phyloP scores from a whole-genome alignment of 2,113 vertebrate genomes.

The Eira barbara region DNA sequence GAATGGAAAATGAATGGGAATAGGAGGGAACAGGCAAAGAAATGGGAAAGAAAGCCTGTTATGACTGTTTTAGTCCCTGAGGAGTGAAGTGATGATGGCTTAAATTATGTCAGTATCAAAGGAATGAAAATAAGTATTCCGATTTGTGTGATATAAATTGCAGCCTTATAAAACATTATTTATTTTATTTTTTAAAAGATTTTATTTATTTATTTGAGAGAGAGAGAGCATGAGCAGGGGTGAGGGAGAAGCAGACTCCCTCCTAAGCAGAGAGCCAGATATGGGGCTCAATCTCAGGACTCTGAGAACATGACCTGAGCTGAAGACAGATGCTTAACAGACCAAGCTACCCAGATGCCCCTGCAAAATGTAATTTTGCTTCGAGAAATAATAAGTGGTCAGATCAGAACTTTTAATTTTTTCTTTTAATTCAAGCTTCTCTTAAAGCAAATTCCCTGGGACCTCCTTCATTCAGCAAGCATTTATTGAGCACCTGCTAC shows the following conservation, averaged over 20 bases:
- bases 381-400: background rate
- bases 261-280: background rate
- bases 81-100: background rate
- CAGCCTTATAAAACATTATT: background rate
- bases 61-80: background rate
- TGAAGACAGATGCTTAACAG: background rate
- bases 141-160: background rate
- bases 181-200: too few species aligned
- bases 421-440: background rate
- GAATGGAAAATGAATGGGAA: background rate
- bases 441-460: background rate
- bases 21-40: background rate
- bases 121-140: background rate
- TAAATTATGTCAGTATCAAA: background rate
- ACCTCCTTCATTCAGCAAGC: background rate
- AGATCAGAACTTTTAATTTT: conserved; percentile 1
- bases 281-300: background rate
- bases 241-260: background rate
- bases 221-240: background rate
- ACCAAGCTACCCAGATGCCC: too few species aligned
- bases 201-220: background rate
- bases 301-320: background rate
- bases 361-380: background rate
- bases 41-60: background rate
- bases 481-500: background rate